Evolutionary conservation across 2,888 invertebrate species (phyloP).

Genomic region (Zygogramma bicolorata): DNA sequence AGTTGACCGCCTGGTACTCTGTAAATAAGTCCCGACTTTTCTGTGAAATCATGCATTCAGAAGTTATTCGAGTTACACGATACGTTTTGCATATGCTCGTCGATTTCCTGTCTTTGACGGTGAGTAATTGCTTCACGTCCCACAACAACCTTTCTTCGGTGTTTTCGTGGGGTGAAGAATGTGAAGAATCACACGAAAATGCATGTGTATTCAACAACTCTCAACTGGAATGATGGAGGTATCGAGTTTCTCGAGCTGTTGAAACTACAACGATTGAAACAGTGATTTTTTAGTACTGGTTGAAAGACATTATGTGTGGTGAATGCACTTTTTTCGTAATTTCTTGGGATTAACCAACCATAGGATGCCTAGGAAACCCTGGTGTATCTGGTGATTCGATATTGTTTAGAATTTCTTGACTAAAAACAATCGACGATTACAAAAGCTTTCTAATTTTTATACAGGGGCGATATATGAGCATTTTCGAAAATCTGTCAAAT

Average conservation of each 20-base stretch:
- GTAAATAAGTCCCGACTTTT: slow-evolving; percentile 27
- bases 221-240: neutral
- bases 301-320: too few species aligned
- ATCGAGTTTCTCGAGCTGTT: neutral
- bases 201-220: neutral
- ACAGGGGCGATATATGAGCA: too few species aligned
- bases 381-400: too few species aligned
- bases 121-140: slow-evolving; percentile 28
- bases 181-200: neutral
- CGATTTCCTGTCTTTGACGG: slow-evolving; percentile 37
- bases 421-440: too few species aligned
- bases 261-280: neutral
- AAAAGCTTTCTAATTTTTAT: too few species aligned
- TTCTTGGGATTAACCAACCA: too few species aligned
- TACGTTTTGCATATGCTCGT: slow-evolving; percentile 39
- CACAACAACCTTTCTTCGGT: neutral
- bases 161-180: neutral
- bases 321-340: too few species aligned
- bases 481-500: too few species aligned
- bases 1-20: slow-evolving; percentile 30
- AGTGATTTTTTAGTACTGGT: too few species aligned
- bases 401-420: too few species aligned
- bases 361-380: too few species aligned
- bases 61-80: slow-evolving; percentile 37
- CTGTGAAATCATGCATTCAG: slow-evolving; percentile 31